Conservation (phyloP, 1,140 invertebrate genomes). For the Hylaeus anthracinus region DNA sequence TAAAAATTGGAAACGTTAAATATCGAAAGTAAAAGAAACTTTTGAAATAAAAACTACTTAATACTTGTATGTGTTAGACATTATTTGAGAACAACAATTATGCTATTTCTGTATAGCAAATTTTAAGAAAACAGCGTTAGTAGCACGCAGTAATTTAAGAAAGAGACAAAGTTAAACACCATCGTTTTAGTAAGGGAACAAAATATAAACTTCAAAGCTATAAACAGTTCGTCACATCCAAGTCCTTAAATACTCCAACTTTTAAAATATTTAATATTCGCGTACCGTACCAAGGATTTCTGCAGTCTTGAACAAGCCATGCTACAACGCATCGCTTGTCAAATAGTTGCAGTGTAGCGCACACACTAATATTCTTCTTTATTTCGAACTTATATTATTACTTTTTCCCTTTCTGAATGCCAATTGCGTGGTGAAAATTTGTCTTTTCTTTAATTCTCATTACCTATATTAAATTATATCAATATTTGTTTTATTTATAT, state of each 20-base stretch:
- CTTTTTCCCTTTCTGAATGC: conserved; percentile 62
- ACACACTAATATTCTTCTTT: conserved; percentile 46
- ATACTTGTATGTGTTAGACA: conserved; percentile 16
- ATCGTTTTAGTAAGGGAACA: conserved; percentile 12
- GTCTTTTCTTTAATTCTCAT: conserved; percentile 71
- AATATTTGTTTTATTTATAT: conserved; percentile 76
- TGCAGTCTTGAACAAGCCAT: conserved; percentile 60
- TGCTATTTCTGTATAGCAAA: background rate
- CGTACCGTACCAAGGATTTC: conserved; percentile 42
- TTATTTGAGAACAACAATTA: background rate
- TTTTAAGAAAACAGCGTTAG: conserved; percentile 26
- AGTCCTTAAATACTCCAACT: conserved; percentile 35
- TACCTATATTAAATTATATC: conserved; percentile 78
- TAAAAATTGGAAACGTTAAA: conserved; percentile 25
- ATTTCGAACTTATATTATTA: conserved; percentile 34
- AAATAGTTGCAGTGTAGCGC: conserved; percentile 32
- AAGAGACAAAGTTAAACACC: conserved; percentile 34
- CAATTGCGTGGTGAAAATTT: conserved; percentile 71
- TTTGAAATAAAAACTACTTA: conserved; percentile 21
- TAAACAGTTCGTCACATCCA: conserved; percentile 11
- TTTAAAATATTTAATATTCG: conserved; percentile 28
- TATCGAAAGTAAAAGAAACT: conserved; percentile 21
- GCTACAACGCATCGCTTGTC: conserved; percentile 75
- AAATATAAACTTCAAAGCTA: conserved; percentile 3
- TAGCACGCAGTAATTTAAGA: conserved; percentile 27